Conservation (phyloP, 30 jellyfish, hydroid and myxozoan genomes). For the Hydra vulgaris region DNA sequence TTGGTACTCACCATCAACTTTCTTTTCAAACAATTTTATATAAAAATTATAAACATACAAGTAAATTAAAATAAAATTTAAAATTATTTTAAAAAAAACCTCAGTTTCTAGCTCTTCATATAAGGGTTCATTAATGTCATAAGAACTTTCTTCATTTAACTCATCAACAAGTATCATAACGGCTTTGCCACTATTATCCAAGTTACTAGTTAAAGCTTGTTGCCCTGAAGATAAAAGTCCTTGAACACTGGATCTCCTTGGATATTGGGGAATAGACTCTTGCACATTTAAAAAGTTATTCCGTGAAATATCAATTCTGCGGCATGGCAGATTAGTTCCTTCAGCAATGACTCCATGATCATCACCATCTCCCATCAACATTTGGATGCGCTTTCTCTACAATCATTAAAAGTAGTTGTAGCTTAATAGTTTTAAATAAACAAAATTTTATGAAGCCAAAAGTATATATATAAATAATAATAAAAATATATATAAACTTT, state of each 20-base stretch:
- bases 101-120: conserved; percentile 69
- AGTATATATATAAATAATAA: too few relatives aligned
- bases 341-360: conserved; percentile 25
- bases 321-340: conserved; percentile 6
- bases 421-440: neutral
- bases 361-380: neutral
- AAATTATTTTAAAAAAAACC: neutral
- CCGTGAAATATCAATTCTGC: neutral
- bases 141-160: conserved; percentile 23
- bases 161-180: conserved; percentile 49
- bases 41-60: too few relatives aligned
- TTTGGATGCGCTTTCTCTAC: neutral
- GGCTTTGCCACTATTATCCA: conserved; percentile 57
- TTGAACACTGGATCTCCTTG: neutral
- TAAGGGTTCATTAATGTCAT: conserved; percentile 47
- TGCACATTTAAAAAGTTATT: neutral
- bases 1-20: neutral
- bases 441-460: neutral
- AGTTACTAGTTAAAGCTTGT: conserved; percentile 49
- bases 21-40: too few relatives aligned
- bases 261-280: conserved; percentile 16
- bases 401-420: neutral
- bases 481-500: too few relatives aligned
- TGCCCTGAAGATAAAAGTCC: conserved; percentile 32
- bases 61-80: too few relatives aligned